phyloP scores from a whole-genome alignment of 2,113 vertebrate species.

The Uria aalge region DNA sequence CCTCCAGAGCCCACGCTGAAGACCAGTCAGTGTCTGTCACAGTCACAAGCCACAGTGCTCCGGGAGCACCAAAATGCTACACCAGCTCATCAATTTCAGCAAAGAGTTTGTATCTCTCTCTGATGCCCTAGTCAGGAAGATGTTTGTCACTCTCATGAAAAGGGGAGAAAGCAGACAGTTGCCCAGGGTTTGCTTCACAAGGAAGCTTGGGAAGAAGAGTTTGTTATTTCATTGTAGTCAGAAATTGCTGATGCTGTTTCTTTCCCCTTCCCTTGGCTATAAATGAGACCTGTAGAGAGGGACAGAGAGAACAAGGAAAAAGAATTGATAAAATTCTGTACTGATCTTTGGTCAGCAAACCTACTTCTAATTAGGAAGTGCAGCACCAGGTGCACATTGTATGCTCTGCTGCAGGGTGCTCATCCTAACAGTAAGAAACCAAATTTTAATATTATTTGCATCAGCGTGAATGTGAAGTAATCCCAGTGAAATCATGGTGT shows the following conservation, averaged over 20 bases:
- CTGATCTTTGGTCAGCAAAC: not conserved
- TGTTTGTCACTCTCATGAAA: not conserved
- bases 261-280: not conserved
- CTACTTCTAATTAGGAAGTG: not conserved
- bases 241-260: not conserved
- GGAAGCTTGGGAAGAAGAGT: not conserved
- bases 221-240: not conserved
- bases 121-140: not conserved
- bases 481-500: not conserved
- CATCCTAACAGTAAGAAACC: not conserved
- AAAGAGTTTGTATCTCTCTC: not conserved
- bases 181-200: not conserved
- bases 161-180: not conserved
- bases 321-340: not conserved
- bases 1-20: not conserved
- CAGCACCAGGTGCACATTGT: not conserved
- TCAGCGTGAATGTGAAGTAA: not conserved
- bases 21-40: not conserved
- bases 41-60: not conserved
- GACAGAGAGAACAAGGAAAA: not conserved
- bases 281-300: not conserved
- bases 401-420: not conserved
- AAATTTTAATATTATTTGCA: not conserved
- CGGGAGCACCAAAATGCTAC: not conserved
- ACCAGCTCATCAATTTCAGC: not conserved